Conservation (phyloP, 2,113 vertebrate species). For the Lasiurus cinereus region DNA sequence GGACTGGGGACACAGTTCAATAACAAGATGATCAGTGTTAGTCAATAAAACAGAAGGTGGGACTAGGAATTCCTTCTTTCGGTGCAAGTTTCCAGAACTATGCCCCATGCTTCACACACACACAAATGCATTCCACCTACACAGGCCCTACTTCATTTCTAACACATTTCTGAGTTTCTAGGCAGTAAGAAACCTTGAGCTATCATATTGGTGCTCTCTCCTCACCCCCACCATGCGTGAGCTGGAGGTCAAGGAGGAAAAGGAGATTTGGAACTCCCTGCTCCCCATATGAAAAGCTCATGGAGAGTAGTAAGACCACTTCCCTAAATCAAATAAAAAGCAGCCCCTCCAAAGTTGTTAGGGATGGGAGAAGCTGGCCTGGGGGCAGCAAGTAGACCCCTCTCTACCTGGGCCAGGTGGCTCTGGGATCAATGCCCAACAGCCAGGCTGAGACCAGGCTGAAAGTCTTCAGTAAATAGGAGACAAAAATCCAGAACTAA, state of each 20-base stretch:
- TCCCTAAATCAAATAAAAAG: background rate
- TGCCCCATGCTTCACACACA: background rate
- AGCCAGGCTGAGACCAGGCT: background rate
- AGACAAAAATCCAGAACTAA: background rate
- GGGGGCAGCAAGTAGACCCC: background rate
- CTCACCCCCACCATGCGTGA: background rate
- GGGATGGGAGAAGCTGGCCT: background rate
- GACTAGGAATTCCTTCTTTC: conserved; percentile 32
- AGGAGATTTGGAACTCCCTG: background rate
- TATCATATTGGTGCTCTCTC: background rate
- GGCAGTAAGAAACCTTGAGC: background rate
- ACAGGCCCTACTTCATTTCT: background rate
- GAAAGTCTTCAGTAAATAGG: background rate
- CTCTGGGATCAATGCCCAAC: background rate
- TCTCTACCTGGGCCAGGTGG: background rate
- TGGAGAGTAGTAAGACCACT: background rate
- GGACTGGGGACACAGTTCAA: background rate
- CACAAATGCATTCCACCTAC: background rate
- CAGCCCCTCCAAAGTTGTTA: background rate
- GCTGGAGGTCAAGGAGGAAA: background rate
- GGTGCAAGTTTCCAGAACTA: background rate
- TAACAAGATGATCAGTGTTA: background rate
- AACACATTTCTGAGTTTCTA: background rate
- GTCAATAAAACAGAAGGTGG: background rate
- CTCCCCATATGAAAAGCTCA: background rate